Evolutionary conservation across 2,113 vertebrate genomes (phyloP), one percentile per base, ranked within the genome.

Genomic region (Fulmarus glacialis): DNA sequence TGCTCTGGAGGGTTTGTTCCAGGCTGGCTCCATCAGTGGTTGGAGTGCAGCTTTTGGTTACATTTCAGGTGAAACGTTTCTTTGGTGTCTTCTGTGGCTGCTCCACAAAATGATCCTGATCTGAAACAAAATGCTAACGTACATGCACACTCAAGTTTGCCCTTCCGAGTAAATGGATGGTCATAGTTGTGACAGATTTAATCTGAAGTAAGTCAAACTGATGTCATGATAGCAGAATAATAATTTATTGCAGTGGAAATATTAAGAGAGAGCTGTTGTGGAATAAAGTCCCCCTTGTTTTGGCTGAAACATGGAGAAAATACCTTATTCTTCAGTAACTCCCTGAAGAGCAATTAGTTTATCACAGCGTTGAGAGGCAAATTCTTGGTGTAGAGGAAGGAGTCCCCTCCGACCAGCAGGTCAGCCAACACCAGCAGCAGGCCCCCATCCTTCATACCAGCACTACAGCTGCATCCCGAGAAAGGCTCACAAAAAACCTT

Each of bases 301-400:
- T 24, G 15, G 19, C 10, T 68, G 66, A 71, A 79, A 71, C 16
- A 17, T 3, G 23, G 16, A 53, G 20, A 70, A 85, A 79, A 62
- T 14, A 42, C 3, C 15, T 64, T 53, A 30, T 6, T 79, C 20
- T n/a, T 67, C 4, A 22, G 4, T 55, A 85, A 34, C 40, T 77
- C 34, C 34, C 40, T 47, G 38, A 79, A 73, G 58, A 0, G 0
- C 62, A 75, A 60, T 58, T 20, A 48, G 22, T 71, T 83, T 74
- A 40, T 73, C 38, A 48, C 1, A 48, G n/a, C 1, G 1, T 5
- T 22, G 55, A 60, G 34, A 60, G 19, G 11, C 21, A 64, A 73
- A 23, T 23, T 80, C 53, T 77, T 16, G 6, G 20, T 0, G 0
- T 1, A 72, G 64, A 19, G n/a, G 16, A 59, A 38, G 45, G 59